phyloP scores from a whole-genome alignment of 2,888 invertebrate genomes.

The Rhamnusium bicolor region DNA sequence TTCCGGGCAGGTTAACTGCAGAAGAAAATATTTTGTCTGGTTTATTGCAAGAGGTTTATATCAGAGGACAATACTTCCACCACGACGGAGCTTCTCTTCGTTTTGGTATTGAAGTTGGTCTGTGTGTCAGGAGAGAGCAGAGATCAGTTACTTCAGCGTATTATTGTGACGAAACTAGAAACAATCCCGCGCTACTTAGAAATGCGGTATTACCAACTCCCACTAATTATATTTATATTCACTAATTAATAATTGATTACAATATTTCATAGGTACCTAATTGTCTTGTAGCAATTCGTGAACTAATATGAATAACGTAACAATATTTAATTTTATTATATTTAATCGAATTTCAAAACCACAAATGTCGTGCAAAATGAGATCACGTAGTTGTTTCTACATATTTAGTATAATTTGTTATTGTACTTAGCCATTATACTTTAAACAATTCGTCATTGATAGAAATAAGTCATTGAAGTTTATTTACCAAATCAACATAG shows the following conservation, averaged over 20 bases:
- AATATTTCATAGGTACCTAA: background rate
- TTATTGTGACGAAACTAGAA: too few species aligned
- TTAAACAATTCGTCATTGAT: constrained; percentile 23
- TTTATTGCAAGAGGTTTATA: too few species aligned
- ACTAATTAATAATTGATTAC: background rate
- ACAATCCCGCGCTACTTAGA: too few species aligned
- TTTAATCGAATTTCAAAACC: constrained; percentile 12
- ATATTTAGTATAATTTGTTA: constrained; percentile 11
- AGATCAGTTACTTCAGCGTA: too few species aligned
- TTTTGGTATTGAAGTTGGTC: too few species aligned
- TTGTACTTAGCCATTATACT: background rate
- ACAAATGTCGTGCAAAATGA: constrained; percentile 17
- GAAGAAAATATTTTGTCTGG: too few species aligned
- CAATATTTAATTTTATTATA: constrained; percentile 1
- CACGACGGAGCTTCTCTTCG: too few species aligned
- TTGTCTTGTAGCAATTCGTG: background rate
- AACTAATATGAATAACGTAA: background rate
- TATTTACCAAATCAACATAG: constrained; percentile 1
- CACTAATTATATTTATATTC: background rate
- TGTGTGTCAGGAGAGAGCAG: too few species aligned
- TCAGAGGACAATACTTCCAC: too few species aligned
- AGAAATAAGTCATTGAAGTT: background rate
- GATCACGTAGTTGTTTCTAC: constrained; percentile 16
- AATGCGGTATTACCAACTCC: too few species aligned
- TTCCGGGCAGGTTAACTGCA: too few species aligned